A percentile compares a stretch with the other conserved stretches of the same genome.
Evolutionary conservation across 2,888 invertebrate genomes (phyloP).

Genomic region (Trachelus troglodyta): DNA sequence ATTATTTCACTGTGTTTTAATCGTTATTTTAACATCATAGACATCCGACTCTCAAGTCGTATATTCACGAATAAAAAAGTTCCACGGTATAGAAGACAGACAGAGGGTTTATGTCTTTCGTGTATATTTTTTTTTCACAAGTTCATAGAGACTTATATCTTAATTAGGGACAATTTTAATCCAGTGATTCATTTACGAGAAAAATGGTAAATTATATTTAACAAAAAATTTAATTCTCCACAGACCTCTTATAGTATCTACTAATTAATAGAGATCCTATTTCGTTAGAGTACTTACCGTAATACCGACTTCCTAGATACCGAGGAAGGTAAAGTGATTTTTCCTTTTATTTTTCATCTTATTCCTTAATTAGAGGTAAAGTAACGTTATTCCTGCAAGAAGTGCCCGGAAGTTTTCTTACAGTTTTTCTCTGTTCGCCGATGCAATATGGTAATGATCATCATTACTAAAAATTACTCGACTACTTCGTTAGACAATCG

Average conservation of each 20-base stretch:
- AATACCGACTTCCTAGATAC: background rate
- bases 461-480: background rate
- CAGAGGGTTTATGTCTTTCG: background rate
- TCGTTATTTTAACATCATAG: background rate
- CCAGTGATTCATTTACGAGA: background rate
- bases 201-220: background rate
- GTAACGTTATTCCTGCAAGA: background rate
- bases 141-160: background rate
- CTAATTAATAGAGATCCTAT: background rate
- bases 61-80: background rate
- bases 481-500: background rate
- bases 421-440: background rate
- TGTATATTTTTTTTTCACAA: background rate
- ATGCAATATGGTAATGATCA: background rate
- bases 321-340: background rate
- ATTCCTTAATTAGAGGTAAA: background rate
- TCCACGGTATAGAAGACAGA: background rate
- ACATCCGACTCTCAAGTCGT: background rate
- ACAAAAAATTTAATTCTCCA: background rate
- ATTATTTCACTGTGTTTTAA: background rate
- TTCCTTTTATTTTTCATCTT: background rate
- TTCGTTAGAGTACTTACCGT: background rate
- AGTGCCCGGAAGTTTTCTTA: background rate
- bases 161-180: background rate
- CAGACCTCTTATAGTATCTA: background rate